Conservation (phyloP, 2,113 vertebrate genomes). For the Dolichotis patagonum region DNA sequence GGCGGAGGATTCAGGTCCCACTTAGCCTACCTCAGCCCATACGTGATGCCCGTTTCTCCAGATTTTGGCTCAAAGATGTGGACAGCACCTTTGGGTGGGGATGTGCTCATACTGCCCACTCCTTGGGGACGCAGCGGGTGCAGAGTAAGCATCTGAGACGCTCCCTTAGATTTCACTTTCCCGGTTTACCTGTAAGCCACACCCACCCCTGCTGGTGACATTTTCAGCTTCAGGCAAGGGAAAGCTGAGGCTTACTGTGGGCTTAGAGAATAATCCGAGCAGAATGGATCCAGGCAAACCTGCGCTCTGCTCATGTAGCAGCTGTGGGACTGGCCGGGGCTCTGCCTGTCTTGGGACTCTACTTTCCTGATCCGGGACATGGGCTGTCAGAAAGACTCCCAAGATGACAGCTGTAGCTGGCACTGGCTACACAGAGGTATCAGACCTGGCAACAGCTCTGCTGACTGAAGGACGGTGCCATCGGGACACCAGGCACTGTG, state of each 20-base stretch:
- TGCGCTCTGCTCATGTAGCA: fast-evolving
- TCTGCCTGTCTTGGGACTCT: background rate
- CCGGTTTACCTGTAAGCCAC: background rate
- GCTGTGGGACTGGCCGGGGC: fast-evolving
- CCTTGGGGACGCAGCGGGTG: background rate
- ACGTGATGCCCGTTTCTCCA: background rate
- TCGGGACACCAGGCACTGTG: fast-evolving
- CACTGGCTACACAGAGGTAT: background rate
- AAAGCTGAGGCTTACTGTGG: background rate
- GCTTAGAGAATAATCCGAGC: background rate
- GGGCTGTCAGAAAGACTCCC: background rate
- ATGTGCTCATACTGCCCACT: background rate
- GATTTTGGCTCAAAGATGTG: background rate
- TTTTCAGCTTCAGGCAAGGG: background rate
- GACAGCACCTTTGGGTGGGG: background rate
- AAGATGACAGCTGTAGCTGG: fast-evolving
- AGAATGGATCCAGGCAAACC: background rate
- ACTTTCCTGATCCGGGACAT: background rate
- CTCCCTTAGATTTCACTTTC: background rate
- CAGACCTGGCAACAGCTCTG: background rate
- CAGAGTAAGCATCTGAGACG: background rate
- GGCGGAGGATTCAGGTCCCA: background rate
- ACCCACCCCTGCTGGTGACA: background rate
- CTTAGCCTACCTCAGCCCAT: background rate
- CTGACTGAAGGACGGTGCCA: background rate